phyloP scores from a whole-genome alignment of 1,140 invertebrate genomes.

The Drosophila teissieri region DNA sequence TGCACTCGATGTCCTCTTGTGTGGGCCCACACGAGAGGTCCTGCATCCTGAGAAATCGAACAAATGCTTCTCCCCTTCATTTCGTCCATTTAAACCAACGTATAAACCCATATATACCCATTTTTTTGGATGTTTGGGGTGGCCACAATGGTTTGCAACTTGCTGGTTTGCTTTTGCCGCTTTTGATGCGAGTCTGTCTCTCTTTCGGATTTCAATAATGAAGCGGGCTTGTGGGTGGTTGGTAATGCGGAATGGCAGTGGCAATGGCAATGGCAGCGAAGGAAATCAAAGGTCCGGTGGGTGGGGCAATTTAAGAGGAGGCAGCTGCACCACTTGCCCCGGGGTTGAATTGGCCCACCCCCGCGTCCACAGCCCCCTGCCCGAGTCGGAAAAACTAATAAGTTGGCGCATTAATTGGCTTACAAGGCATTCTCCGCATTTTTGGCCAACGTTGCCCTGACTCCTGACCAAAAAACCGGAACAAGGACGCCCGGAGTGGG shows the following conservation, averaged over 20 bases:
- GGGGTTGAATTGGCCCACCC: constrained; percentile 35
- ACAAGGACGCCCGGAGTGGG: not conserved
- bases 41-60: constrained; percentile 77
- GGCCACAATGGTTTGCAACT: constrained; percentile 74
- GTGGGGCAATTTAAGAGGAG: constrained; percentile 36
- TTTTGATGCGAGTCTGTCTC: constrained; percentile 49
- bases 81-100: not conserved
- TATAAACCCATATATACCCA: not conserved
- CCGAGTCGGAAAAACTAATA: constrained; percentile 68
- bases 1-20: constrained; percentile 84
- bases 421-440: constrained; percentile 69
- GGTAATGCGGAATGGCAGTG: constrained; percentile 61
- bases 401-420: constrained; percentile 80
- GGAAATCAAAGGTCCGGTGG: constrained; percentile 29
- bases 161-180: constrained; percentile 54
- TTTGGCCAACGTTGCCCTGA: constrained; percentile 27
- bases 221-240: constrained; percentile 54
- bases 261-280: constrained; percentile 65
- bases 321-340: constrained; percentile 41
- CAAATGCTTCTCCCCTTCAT: constrained; percentile 58
- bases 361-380: not conserved
- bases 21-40: constrained; percentile 74
- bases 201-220: constrained; percentile 70
- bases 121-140: constrained; percentile 54
- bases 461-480: constrained; percentile 14